Evolutionary conservation across 2,888 invertebrate species (phyloP).

Genomic region (Synergus itoensis): DNA sequence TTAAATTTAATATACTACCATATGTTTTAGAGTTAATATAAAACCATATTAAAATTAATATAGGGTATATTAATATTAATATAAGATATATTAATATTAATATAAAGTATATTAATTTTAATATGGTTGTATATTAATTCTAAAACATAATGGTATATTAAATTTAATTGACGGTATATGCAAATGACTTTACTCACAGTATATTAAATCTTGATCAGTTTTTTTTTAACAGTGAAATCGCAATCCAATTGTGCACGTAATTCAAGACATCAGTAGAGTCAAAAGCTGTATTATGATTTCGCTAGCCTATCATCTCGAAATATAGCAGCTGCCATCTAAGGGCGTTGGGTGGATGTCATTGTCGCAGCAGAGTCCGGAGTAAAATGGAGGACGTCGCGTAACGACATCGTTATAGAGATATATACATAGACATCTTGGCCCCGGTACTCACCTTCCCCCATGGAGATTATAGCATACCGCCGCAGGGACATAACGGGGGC

Average conservation of each 20-base stretch:
- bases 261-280: neutral
- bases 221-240: no score
- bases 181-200: no score
- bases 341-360: conserved; percentile 55
- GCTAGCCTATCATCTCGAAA: neutral
- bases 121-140: no score
- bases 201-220: no score
- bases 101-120: no score
- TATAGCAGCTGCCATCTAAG: conserved; percentile 15
- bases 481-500: conserved; percentile 68
- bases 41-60: no score
- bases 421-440: conserved; percentile 72
- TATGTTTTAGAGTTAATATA: no score
- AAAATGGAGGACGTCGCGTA: conserved; percentile 65
- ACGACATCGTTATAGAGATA: conserved; percentile 76
- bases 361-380: conserved; percentile 52
- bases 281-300: conserved; percentile 3
- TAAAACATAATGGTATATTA: no score
- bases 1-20: no score
- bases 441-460: conserved; percentile 65
- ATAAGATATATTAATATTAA: no score
- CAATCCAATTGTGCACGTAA: neutral
- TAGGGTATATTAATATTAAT: no score
- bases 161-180: no score
- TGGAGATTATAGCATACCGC: conserved; percentile 72